Base-by-base conservation (phyloP, 2,113 vertebrate genomes). In the Vireo altiloquus region DNA sequence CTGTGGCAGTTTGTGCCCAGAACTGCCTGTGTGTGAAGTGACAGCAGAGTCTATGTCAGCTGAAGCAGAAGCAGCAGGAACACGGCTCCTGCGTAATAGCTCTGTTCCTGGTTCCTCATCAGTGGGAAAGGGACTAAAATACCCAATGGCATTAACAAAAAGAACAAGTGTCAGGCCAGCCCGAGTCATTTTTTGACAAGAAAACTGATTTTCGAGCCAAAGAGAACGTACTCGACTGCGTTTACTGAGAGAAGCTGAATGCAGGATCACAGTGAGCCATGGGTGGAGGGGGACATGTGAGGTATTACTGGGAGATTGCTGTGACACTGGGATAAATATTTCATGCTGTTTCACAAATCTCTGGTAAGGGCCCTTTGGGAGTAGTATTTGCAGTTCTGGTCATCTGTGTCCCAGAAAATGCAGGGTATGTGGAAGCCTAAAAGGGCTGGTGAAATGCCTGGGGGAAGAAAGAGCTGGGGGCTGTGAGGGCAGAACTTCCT, bases 81-180 rank as follows among this genome's bases (percentile, higher is more conserved):
- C 35, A 5, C 4, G 2, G 87, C 90, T 59, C 57, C 79, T 90
- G 93, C 22, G 6, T 91, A 88, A 88, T 31, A 59, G 59, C 82
- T 89, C 49, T 11, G 10, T 15, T 63, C 82, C 77, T 54, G 56
- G 82, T 47, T 93, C 92, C 54, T 77, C 87, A 13, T 18, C 66
- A 23, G 23, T 64, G 92, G 27, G 46, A 86, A 83, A 86, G 12
- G 64, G 56, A 50, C 85, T 59, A 10, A 94, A 94, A 94, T 92
- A 90, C 94, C 88, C 94, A 30, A 31, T 80, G 91, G 72, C 92
- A 71, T 83, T 90, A 81, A 83, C 80, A 75, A 94, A 92, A 81
- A 69, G 52, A 91, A 56, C 4, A 12, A 74, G 65, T 81, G 82
- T 94, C 91, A 96, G 91, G 76, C 89, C 91, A 95, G 12, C 80